Evolutionary conservation across 2,113 vertebrate species (phyloP), one percentile per base, ranked within the genome.

Genomic region (Alosa alosa): DNA sequence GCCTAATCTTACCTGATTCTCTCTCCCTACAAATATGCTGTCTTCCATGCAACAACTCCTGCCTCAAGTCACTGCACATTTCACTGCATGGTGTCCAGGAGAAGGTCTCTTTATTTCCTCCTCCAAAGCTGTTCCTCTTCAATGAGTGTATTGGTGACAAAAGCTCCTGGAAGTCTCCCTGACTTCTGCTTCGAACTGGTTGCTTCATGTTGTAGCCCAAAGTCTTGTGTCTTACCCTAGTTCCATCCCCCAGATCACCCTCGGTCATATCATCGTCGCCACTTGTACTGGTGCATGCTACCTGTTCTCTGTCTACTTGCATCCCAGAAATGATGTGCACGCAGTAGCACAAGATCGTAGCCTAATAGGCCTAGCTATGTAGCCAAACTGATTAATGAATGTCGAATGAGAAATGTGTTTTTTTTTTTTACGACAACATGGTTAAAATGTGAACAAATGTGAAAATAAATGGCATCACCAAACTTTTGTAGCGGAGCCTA

Each of bases 211-310:
- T 17, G 36, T 78, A 17, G 6, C 92, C 44, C 49, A 82, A 15
- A 25, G 46, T 55, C 11, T 10, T 20, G 31, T 94, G 92, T 89
- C 93, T 94, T 88, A 92, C 93, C 22, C 91, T 89, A 0, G 95
- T 93, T 11, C 98, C 97, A 0, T 97, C 94, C 0, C 97, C 97
- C 81, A 99, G 90, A 83, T 99, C 97, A 22, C 97, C 97, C 0
- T 94, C 91, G 0, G 89, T 85, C 97, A 97, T 96, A 88, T 99
- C 97, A 90, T 97, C 97, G 0, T 97, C 96, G 46, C 85, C 68
- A 75, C 47, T 50, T 78, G 75, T 64, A 84, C 64, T 39, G 44
- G 31, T n/a, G 31, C 49, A n/a, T 17, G 94, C 93, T 1, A 45
- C 47, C 78, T 92, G n/a, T 89, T 88, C 86, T 49, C 85, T 86